Conservation (phyloP, 23 tunicate genomes). For the Trididemnum nubilum region DNA sequence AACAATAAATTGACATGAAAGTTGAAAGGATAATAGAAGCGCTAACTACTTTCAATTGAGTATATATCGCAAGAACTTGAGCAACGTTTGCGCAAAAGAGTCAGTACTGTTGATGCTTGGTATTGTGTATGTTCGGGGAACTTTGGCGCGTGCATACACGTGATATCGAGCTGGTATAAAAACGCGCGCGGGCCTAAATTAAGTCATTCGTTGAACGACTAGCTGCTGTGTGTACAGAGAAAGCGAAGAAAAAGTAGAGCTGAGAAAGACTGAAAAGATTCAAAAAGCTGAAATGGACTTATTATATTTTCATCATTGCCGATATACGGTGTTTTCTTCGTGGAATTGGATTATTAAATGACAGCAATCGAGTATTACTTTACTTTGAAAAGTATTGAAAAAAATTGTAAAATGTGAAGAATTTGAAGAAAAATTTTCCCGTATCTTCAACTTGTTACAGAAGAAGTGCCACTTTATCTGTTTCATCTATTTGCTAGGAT, state of each 20-base stretch:
- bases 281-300: neutral
- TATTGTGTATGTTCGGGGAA: neutral
- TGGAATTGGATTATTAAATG: conserved; percentile 15
- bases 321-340: neutral
- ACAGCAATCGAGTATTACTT: conserved; percentile 4
- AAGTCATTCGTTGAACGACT: conserved; percentile 1
- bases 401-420: neutral
- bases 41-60: no score
- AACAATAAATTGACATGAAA: no score
- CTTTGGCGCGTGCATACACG: no score
- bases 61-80: no score
- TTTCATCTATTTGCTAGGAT: conserved; percentile 2
- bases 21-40: no score
- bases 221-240: conserved; percentile 1
- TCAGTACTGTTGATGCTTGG: neutral
- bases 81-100: no score
- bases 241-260: no score
- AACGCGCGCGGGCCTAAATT: neutral
- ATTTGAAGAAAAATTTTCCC: neutral
- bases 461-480: neutral
- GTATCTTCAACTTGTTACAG: neutral
- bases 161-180: neutral
- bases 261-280: no score
- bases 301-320: neutral
- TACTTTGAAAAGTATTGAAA: neutral